Conservation (phyloP, 2,797 vertebrate genomes). For the Capromys pilorides region DNA sequence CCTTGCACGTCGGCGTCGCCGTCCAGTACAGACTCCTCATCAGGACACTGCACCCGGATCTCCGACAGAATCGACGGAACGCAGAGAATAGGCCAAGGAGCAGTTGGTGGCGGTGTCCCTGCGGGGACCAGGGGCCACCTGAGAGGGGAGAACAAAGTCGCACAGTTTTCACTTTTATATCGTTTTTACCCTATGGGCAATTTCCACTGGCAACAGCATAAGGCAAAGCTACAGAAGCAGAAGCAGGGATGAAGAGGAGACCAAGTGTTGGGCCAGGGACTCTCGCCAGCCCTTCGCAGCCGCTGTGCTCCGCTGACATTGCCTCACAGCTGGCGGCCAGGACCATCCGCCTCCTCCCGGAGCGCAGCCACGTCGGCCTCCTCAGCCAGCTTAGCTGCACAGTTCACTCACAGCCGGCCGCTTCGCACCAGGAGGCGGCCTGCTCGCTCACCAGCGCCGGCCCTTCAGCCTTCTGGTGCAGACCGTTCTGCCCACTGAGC, state of each 20-base stretch:
- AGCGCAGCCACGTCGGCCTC: background rate
- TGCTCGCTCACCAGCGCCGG: background rate
- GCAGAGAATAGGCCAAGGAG: background rate
- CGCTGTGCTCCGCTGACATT: background rate
- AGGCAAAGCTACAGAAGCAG: background rate
- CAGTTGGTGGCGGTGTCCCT: background rate
- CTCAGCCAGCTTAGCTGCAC: background rate
- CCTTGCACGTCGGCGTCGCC: background rate
- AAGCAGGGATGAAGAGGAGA: background rate
- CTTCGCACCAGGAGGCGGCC: background rate
- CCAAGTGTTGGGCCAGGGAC: background rate
- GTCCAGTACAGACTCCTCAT: background rate
- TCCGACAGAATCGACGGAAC: background rate
- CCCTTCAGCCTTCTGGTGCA: background rate
- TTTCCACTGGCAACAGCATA: background rate
- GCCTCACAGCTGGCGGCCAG: background rate
- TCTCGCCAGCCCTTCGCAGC: background rate
- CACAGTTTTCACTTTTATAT: background rate
- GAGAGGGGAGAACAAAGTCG: background rate
- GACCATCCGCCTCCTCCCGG: background rate
- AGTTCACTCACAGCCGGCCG: background rate
- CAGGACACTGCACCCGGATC: too few species aligned
- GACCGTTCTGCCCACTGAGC: background rate
- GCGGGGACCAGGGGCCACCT: background rate
- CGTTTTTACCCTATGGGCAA: background rate